Evolutionary conservation across 2,797 vertebrate genomes (phyloP), one percentile per base, ranked within the genome.

Genomic region (Anas capensis): DNA sequence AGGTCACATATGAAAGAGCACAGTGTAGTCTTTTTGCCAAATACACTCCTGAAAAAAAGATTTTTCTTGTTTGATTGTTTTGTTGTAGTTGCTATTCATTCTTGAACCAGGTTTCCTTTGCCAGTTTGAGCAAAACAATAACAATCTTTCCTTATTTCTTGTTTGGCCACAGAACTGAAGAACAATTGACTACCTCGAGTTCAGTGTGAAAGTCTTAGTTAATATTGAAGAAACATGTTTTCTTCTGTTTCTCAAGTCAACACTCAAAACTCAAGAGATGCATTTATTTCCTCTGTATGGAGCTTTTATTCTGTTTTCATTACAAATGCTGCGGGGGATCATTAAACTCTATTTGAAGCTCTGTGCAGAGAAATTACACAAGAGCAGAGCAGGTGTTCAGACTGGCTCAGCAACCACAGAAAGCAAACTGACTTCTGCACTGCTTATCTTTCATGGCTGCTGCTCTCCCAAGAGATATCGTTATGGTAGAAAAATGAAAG

Each of bases 301-400:
- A 93, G 80, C n/a, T 88, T 76, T 95, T 93, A 83, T 31, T 79
- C 62, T 49, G 82, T 81, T 94, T 95, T 91, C 86, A 91, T 91
- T 93, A 76, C 54, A 79, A 93, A 88, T 84, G 46, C 51, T 72
- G 24, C 3, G 0, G 70, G n/a, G 91, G 70, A 91, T 94, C 87
- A 73, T 96, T 94, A 96, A 94, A 82, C 34, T 80, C 15, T n/a
- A 23, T 86, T 88, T 82, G 66, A 96, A 90, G 77, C 66, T 79
- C 17, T 53, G 17, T 57, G 64, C 8, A 44, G 71, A 85, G 53
- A 92, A 92, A 95, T 92, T 79, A 79, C 60, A 78, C 26, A 33
- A 44, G 44, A 88, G 29, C 46, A 84, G 58, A 88, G 72, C 93
- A 88, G 90, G 90, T 94, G 92, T 66, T 91, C 73, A 93, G n/a